A percentile compares a stretch with the other conserved stretches of the same genome.
These are phyloP conservation scores for Plodia interpunctella DNA, from an alignment of 1,140 invertebrate species.

Conservation along the genomic window DNA sequence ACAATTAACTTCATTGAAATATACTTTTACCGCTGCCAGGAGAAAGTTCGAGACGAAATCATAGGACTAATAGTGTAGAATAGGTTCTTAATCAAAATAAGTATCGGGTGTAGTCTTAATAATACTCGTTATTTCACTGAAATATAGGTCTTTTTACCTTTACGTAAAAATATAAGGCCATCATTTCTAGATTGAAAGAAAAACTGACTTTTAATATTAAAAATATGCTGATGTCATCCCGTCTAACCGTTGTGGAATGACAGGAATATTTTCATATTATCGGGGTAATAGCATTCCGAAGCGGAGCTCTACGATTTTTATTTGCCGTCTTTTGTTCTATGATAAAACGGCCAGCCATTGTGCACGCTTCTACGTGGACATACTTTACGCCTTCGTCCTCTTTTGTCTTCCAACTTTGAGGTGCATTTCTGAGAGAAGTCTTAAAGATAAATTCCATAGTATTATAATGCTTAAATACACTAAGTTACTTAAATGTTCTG, in stretches of 20 bases:
- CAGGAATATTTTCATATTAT: background rate
- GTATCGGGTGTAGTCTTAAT: no score
- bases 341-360: background rate
- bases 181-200: background rate
- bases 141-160: no score
- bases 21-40: no score
- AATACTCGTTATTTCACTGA: no score
- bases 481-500: background rate
- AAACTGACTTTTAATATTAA: background rate
- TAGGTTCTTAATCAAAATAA: no score
- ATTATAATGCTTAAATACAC: background rate
- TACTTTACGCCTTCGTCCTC: constrained; percentile 2
- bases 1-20: no score
- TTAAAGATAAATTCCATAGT: background rate
- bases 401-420: constrained; percentile 1
- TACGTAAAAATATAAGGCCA: no score
- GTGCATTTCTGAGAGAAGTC: background rate
- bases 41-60: no score
- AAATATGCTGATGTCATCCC: background rate
- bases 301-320: background rate
- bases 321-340: background rate
- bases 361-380: background rate
- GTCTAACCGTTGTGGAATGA: constrained; percentile 1
- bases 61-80: no score
- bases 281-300: background rate